Evolutionary conservation across 2,113 vertebrate genomes (phyloP).

Genomic region (Cyprinodon brontotheroides): DNA sequence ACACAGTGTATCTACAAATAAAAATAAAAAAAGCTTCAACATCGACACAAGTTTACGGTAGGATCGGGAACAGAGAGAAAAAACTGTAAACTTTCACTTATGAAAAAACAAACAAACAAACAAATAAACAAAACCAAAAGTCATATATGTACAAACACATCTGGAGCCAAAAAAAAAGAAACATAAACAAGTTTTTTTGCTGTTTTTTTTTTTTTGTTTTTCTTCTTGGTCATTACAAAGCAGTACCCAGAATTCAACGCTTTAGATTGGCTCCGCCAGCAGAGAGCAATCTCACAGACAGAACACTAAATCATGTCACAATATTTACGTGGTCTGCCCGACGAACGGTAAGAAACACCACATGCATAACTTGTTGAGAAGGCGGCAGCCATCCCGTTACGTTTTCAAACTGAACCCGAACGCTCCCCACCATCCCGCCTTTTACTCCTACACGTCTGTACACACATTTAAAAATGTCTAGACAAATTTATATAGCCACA

Average conservation of each 20-base stretch:
- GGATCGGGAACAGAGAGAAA: slow-evolving; percentile 78
- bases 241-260: slow-evolving; percentile 95
- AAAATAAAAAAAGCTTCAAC: slow-evolving; percentile 44
- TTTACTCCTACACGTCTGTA: slow-evolving; percentile 75
- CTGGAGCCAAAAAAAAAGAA: slow-evolving; percentile 86
- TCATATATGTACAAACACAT: slow-evolving; percentile 90
- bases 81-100: slow-evolving; percentile 99
- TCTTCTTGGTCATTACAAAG: slow-evolving; percentile 91
- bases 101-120: slow-evolving; percentile 74
- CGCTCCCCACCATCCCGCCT: slow-evolving; percentile 24
- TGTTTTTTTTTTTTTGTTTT: slow-evolving; percentile 71
- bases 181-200: slow-evolving; percentile 35
- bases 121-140: slow-evolving; percentile 69
- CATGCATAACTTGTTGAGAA: slow-evolving; percentile 73
- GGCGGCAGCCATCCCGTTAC: slow-evolving; percentile 68
- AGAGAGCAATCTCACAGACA: slow-evolving; percentile 91
- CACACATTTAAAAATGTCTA: slow-evolving; percentile 81
- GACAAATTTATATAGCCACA: slow-evolving; percentile 85
- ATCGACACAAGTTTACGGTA: slow-evolving; percentile 76
- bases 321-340: slow-evolving; percentile 84
- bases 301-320: slow-evolving; percentile 89
- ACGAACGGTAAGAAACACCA: slow-evolving; percentile 58
- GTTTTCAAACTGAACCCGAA: slow-evolving; percentile 52
- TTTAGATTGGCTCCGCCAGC: slow-evolving; percentile 93
- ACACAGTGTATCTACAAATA: slow-evolving; percentile 89